Evolutionary conservation across 2,888 invertebrate species (phyloP).

Genomic region (Hypsopygia costalis): DNA sequence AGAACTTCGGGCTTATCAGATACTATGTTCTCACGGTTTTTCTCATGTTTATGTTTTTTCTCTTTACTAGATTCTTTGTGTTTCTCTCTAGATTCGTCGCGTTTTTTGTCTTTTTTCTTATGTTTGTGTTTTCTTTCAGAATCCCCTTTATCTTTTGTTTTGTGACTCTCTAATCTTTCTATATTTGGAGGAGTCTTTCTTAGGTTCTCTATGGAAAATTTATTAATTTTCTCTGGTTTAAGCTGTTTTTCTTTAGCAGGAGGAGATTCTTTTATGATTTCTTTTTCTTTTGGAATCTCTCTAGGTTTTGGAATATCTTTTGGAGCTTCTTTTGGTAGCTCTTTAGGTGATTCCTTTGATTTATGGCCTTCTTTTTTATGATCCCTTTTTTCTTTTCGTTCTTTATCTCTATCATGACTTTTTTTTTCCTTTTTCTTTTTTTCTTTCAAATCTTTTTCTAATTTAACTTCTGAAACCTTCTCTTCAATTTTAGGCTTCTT

Average conservation of each 20-base stretch:
- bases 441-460: conserved; percentile 74
- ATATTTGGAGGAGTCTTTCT: conserved; percentile 64
- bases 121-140: conserved; percentile 81
- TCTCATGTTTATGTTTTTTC: conserved; percentile 79
- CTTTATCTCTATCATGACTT: conserved; percentile 83
- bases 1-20: conserved; percentile 75
- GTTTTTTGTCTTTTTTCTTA: conserved; percentile 84
- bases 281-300: conserved; percentile 57
- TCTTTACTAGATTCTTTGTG: conserved; percentile 79
- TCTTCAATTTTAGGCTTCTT: conserved; percentile 71
- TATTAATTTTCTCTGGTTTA: conserved; percentile 67
- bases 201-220: conserved; percentile 72
- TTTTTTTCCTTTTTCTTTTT: conserved; percentile 83
- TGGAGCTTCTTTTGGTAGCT: conserved; percentile 49
- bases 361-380: conserved; percentile 80
- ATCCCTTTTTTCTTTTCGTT: conserved; percentile 79
- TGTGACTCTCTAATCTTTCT: conserved; percentile 54
- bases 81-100: conserved; percentile 82
- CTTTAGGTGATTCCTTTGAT: conserved; percentile 65
- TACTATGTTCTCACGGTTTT: conserved; percentile 52
- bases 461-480: conserved; percentile 74
- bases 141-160: conserved; percentile 74
- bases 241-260: conserved; percentile 54
- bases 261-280: conserved; percentile 49
- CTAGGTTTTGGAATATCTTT: conserved; percentile 51